These are phyloP conservation scores for Pterocles burchelli DNA, from an alignment of 2,113 vertebrate genomes.

Conservation along the genomic window DNA sequence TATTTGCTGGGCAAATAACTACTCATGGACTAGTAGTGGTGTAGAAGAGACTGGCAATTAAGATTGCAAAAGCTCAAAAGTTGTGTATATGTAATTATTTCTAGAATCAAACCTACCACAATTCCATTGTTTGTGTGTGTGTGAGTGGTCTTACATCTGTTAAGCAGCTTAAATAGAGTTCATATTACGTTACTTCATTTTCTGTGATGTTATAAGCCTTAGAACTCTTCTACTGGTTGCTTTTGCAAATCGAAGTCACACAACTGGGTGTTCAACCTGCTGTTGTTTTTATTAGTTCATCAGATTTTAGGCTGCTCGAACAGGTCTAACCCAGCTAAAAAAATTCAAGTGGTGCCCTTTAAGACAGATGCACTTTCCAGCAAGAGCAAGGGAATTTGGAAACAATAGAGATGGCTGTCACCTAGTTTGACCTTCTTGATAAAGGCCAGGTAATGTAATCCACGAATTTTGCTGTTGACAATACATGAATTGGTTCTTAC, in stretches of 20 bases:
- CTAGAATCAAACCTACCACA: neutral
- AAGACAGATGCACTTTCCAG: neutral
- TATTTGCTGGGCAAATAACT: neutral
- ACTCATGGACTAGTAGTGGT: neutral
- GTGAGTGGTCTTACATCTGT: neutral
- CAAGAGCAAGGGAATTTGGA: neutral
- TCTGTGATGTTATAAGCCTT: neutral
- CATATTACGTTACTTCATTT: neutral
- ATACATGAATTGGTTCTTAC: neutral
- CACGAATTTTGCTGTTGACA: neutral
- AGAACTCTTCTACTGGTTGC: neutral
- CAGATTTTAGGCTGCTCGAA: neutral
- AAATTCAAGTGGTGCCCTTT: neutral
- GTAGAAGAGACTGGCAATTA: neutral
- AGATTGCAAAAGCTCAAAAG: neutral
- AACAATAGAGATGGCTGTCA: neutral
- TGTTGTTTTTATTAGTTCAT: neutral
- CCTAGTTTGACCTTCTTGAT: neutral
- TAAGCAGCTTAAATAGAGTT: neutral
- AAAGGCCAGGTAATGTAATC: neutral
- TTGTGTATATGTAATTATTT: neutral
- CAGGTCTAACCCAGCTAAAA: neutral
- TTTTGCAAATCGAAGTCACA: neutral
- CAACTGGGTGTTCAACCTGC: neutral
- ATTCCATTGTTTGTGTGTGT: neutral